A percentile compares a stretch with the other conserved stretches of the same genome.
phyloP scores from a whole-genome alignment of 2,888 invertebrate species.

The Chymomyza fuscimana region DNA sequence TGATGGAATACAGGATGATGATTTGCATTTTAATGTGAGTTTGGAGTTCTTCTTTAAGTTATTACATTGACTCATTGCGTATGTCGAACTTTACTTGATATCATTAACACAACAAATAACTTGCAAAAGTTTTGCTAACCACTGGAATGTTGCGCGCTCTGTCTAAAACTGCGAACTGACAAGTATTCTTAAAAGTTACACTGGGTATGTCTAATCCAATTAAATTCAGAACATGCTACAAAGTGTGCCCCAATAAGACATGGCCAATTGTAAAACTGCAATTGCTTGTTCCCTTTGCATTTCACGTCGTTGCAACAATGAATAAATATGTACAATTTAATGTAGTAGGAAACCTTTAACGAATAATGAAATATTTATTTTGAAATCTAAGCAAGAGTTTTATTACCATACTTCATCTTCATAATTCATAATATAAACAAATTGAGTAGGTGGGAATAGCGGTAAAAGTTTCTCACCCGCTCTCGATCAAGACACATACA shows the following conservation, averaged over 20 bases:
- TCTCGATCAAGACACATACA: background rate
- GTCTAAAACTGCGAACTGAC: conserved; percentile 41
- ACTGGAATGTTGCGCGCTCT: conserved; percentile 32
- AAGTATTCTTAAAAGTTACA: conserved; percentile 7
- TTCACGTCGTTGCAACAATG: conserved; percentile 13
- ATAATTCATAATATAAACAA: background rate
- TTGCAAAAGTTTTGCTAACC: background rate
- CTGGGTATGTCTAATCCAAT: conserved; percentile 59
- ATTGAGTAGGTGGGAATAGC: background rate
- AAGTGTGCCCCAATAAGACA: conserved; percentile 1
- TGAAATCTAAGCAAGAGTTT: background rate
- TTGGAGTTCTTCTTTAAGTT: conserved; percentile 37
- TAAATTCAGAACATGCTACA: conserved; percentile 35
- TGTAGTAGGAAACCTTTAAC: background rate
- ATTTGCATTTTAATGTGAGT: conserved; percentile 49
- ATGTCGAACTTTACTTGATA: background rate
- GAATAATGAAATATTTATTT: background rate
- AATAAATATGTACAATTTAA: background rate
- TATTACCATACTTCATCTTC: background rate
- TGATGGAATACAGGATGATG: background rate
- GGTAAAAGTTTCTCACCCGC: background rate
- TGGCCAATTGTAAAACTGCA: conserved; percentile 7
- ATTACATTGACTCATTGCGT: conserved; percentile 39
- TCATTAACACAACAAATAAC: conserved; percentile 31
- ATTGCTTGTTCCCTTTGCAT: background rate